Base-by-base conservation (phyloP, 2,888 invertebrate species). In the Lithophane socia region DNA sequence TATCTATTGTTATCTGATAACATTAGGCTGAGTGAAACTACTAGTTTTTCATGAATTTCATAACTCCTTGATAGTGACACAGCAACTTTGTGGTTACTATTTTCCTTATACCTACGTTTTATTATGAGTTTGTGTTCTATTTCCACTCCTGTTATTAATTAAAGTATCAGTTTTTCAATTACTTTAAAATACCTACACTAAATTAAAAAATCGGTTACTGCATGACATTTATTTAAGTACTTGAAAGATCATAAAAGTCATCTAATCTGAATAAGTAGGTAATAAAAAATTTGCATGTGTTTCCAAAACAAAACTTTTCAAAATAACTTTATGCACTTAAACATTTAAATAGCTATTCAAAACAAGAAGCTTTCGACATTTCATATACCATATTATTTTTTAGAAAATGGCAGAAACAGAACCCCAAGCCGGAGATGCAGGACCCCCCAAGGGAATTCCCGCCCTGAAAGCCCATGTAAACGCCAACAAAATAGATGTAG, bases 401-500 rank as follows among this genome's bases (percentile, higher is more conserved):
- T 89, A 93, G 92, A 94, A 88, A 89, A 96, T 96, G 96, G 93
- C 95, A 7, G 96, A 96, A 37, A 87, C 91, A 83, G 90, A 92
- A 65, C 91, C 92, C 13, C 94, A 94, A 88, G 92, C 94, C 0
- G 96, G 95, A 73, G 96, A 96, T 88, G 92, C 93, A 0, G 96
- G 95, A 37, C 96, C 95, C 24, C 95, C 96, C 0, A 97, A 97
- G 91, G 97, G 98, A 75, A 96, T 98, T 87, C 97, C 97, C 0
- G 97, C 97, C 29, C 94, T 99, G 64, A 98, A 98, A 91, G 97
- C 97, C 60, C 98, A 98, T 90, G 95, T 99, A 84, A 97, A 97
- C 58, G 97, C 97, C 67, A 98, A 99, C 93, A 99, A 99, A 97
- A 97, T 99, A 73, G 98, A 99, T 91, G 98, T 98, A 65, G 98